Conservation (phyloP, 2,888 invertebrate genomes). For the Adineta ricciae region DNA sequence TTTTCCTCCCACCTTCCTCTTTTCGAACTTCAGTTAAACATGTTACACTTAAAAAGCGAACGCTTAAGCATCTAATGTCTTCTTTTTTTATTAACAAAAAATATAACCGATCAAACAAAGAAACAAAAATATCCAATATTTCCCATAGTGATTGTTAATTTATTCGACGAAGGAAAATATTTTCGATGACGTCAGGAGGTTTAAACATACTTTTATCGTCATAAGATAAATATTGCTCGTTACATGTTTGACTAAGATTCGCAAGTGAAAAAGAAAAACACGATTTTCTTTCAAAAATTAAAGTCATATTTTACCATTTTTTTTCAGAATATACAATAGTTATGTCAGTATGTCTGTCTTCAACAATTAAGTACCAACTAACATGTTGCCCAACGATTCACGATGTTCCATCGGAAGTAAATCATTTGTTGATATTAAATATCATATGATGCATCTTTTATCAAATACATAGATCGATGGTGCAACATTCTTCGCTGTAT, state of each 20-base stretch:
- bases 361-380: background rate
- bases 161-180: no score
- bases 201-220: background rate
- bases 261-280: background rate
- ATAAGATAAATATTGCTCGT: background rate
- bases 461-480: background rate
- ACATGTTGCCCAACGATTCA: background rate
- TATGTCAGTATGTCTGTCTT: background rate
- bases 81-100: slow-evolving; percentile 1
- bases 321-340: background rate
- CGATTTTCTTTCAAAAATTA: background rate
- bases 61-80: background rate
- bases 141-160: no score
- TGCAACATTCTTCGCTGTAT: background rate
- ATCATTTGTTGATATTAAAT: background rate
- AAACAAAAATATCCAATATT: background rate
- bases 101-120: background rate
- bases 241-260: background rate
- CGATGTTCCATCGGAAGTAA: background rate
- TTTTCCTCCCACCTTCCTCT: background rate
- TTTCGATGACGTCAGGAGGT: background rate
- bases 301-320: background rate
- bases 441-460: background rate
- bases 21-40: background rate
- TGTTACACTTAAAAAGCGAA: background rate